These are phyloP conservation scores for Hymenochirus boettgeri DNA, from an alignment of 2,113 vertebrate genomes.

Conservation along the genomic window DNA sequence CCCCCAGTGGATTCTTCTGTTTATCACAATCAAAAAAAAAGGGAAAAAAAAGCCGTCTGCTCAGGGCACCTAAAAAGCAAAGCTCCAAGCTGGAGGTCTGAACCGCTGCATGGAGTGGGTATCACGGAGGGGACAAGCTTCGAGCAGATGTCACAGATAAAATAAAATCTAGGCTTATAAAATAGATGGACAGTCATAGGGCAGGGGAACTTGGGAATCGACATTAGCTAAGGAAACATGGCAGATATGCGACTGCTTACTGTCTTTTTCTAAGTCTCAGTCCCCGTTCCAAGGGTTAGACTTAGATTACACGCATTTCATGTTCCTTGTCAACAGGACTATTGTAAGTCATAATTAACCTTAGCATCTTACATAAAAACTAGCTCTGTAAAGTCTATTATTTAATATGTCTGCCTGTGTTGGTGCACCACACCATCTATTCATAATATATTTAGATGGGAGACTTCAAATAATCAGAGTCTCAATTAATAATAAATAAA, in stretches of 20 bases:
- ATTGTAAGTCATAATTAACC: not conserved
- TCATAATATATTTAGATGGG: too few relatives aligned
- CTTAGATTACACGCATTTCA: not conserved
- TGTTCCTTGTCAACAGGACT: not conserved
- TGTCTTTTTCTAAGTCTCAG: conserved; percentile 28
- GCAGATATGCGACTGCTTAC: conserved; percentile 52
- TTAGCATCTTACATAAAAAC: too few relatives aligned
- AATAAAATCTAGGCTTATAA: conserved; percentile 46
- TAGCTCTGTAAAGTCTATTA: too few relatives aligned
- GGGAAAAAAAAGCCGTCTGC: too few relatives aligned
- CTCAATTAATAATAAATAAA: too few relatives aligned
- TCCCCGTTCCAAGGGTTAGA: conserved; percentile 3
- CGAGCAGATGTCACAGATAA: conserved; percentile 88
- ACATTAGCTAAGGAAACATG: conserved; percentile 51
- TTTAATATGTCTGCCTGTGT: too few relatives aligned
- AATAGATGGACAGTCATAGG: conserved; percentile 24
- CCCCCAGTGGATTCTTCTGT: conserved; percentile 88
- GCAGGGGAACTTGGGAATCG: conserved; percentile 55
- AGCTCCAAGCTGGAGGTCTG: conserved; percentile 75
- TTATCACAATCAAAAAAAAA: conserved; percentile 99
- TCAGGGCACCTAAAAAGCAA: conserved; percentile 65
- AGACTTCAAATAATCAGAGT: too few relatives aligned
- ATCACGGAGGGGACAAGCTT: conserved; percentile 80
- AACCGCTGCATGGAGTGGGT: conserved; percentile 88
- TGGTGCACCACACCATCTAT: too few relatives aligned